A percentile compares a stretch with the other conserved stretches of the same genome.
These are phyloP conservation scores for Chanos chanos DNA, from an alignment of 2,797 vertebrate genomes.

Conservation along the genomic window DNA sequence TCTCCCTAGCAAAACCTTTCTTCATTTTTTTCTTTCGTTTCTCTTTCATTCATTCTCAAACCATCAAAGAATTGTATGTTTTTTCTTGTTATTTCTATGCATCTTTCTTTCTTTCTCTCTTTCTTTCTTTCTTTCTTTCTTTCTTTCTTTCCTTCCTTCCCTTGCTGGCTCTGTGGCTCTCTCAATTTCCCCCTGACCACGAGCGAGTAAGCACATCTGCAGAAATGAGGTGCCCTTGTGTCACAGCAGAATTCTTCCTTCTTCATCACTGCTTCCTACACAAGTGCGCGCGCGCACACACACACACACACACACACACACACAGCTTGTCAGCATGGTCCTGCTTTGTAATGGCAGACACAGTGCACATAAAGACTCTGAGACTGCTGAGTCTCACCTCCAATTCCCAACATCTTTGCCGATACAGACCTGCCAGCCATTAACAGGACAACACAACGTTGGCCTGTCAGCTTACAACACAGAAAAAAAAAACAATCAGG, in stretches of 20 bases:
- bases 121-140: not conserved
- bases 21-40: too few relatives aligned
- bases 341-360: too few relatives aligned
- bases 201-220: constrained; percentile 20
- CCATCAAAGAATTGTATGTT: constrained; percentile 28
- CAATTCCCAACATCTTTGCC: too few relatives aligned
- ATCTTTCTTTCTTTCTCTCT: constrained; percentile 8
- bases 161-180: constrained; percentile 4
- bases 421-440: too few relatives aligned
- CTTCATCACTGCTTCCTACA: too few relatives aligned
- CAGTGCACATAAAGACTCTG: too few relatives aligned
- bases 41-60: constrained; percentile 10
- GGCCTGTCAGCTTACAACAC: too few relatives aligned
- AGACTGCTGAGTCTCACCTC: too few relatives aligned
- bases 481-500: too few relatives aligned
- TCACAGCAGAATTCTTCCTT: constrained; percentile 19
- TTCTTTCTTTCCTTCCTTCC: too few relatives aligned
- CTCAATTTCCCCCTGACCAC: constrained; percentile 1
- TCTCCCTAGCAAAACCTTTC: constrained; percentile 17
- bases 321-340: too few relatives aligned
- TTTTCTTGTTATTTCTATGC: constrained; percentile 16
- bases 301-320: constrained; percentile 4
- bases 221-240: constrained; percentile 1
- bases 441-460: too few relatives aligned
- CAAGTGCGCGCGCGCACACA: not conserved